Conservation (phyloP, 2,113 vertebrate species). For the Phylloscopus trochilus region DNA sequence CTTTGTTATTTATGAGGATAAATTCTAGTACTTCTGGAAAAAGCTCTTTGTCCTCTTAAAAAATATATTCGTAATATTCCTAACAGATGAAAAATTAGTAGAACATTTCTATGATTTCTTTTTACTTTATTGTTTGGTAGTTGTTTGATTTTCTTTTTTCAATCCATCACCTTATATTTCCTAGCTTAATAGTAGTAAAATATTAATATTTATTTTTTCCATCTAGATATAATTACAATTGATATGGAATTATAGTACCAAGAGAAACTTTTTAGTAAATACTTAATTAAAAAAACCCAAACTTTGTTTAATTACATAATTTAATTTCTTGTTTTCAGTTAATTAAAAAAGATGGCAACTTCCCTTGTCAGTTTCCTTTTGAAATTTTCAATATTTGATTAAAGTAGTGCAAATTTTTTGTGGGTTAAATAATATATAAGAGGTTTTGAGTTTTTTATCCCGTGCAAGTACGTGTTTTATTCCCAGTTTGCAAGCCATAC, state of each 20-base stretch:
- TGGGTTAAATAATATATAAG: neutral
- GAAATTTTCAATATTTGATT: neutral
- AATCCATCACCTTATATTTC: neutral
- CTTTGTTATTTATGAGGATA: neutral
- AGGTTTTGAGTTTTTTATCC: neutral
- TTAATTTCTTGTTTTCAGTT: neutral
- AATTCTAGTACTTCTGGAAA: neutral
- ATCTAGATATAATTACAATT: neutral
- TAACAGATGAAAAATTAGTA: neutral
- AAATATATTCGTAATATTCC: neutral
- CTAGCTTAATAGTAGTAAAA: neutral
- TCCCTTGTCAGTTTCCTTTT: neutral
- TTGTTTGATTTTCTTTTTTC: neutral
- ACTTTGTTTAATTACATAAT: neutral
- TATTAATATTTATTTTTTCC: neutral
- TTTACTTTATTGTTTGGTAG: neutral
- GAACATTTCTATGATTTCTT: neutral
- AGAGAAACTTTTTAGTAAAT: neutral
- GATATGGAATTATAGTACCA: neutral
- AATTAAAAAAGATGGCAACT: neutral
- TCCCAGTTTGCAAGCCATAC: neutral
- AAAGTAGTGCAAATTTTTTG: neutral
- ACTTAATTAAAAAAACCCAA: neutral
- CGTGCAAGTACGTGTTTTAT: neutral
- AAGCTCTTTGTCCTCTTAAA: neutral